A percentile compares a stretch with the other conserved stretches of the same genome.
Conservation (phyloP, 2,797 vertebrate species). For the Dicrostonyx torquatus region DNA sequence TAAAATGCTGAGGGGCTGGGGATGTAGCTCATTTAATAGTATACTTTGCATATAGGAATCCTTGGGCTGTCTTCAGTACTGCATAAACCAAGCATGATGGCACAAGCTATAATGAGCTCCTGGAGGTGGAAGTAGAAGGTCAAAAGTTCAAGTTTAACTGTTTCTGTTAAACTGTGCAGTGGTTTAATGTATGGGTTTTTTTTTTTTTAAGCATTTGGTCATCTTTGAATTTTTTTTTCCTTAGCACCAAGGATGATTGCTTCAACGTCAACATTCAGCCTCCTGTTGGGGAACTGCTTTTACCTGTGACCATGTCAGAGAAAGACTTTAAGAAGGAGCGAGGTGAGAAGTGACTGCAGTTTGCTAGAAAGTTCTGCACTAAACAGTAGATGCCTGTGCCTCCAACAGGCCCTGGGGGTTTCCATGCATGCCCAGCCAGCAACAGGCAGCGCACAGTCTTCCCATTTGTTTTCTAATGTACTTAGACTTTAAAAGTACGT, state of each 20-base stretch:
- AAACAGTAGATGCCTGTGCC: background rate
- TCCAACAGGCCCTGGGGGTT: conserved; percentile 30
- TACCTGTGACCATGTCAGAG: conserved; percentile 93
- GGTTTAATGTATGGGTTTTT: conserved; percentile 41
- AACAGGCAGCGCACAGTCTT: background rate
- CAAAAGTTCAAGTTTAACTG: background rate
- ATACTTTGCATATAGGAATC: no score
- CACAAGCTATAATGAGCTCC: background rate
- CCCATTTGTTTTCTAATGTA: conserved; percentile 35
- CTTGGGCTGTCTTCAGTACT: background rate
- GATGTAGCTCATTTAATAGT: background rate
- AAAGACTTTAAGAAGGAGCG: conserved; percentile 94
- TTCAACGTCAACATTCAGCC: conserved; percentile 95
- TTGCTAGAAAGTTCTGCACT: conserved; percentile 42
- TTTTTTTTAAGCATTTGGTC: conserved; percentile 46
- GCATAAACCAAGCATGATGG: background rate
- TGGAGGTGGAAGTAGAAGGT: no score
- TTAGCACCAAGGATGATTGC: conserved; percentile 93
- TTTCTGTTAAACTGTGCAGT: background rate
- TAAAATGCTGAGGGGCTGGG: background rate
- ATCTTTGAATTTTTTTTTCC: conserved; percentile 77
- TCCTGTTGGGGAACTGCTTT: conserved; percentile 93
- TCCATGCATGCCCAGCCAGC: background rate
- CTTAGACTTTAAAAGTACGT: conserved; percentile 54
- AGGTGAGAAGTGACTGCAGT: conserved; percentile 86